Percentiles rank a stretch among this genome's conserved stretches.
These are phyloP conservation scores for Ylistrum balloti DNA, from an alignment of 1,140 invertebrate genomes.

Conservation along the genomic window DNA sequence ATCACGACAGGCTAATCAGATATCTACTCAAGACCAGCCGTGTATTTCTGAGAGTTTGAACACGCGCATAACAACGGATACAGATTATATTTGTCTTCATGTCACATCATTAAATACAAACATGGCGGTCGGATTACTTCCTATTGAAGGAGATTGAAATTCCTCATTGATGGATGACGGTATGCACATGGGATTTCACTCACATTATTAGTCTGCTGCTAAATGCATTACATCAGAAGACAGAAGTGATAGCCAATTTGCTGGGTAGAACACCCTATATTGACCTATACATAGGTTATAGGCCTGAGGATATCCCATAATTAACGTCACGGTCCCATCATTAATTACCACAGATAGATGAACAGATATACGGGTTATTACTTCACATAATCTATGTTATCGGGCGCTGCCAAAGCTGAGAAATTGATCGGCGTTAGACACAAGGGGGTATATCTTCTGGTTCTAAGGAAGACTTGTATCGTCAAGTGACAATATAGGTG, in stretches of 20 bases:
- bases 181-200: not conserved
- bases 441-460: not conserved
- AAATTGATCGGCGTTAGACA: not conserved
- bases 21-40: too few relatives aligned
- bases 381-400: not conserved
- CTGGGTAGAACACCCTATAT: not conserved
- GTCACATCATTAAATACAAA: constrained; percentile 34
- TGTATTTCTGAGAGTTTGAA: too few relatives aligned
- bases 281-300: not conserved
- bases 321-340: not conserved
- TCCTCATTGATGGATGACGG: not conserved
- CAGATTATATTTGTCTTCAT: not conserved
- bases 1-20: too few relatives aligned
- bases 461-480: not conserved
- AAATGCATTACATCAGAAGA: not conserved
- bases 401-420: not conserved
- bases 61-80: not conserved
- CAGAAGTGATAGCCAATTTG: not conserved
- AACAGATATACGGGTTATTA: not conserved
- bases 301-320: not conserved
- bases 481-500: not conserved
- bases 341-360: not conserved
- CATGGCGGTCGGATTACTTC: not conserved
- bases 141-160: not conserved
- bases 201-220: not conserved